Conservation (phyloP, 2,113 vertebrate genomes). For the Tachuris rubrigastra region DNA sequence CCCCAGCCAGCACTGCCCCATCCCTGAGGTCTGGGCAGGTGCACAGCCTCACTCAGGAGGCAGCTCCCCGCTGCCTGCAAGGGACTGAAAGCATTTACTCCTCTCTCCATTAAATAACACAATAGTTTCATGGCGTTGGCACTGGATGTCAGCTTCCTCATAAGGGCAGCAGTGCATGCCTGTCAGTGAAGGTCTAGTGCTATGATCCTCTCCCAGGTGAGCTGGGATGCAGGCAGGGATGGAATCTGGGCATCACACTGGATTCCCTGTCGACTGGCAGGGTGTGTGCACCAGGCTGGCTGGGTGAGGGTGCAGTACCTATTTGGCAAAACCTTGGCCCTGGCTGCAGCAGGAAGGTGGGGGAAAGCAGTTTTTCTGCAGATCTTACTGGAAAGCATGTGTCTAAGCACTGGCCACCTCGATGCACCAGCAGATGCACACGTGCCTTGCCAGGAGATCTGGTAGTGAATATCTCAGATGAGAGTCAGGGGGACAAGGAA, state of each 20-base stretch:
- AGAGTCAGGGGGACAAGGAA: neutral
- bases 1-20: neutral
- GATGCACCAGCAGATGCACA: neutral
- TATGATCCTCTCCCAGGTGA: neutral
- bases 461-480: neutral
- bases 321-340: neutral
- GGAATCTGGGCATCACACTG: fast-evolving
- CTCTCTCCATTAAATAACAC: neutral
- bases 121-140: neutral
- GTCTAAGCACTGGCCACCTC: neutral
- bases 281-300: neutral
- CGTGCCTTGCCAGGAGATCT: neutral
- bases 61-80: neutral
- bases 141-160: neutral
- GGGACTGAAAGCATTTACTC: neutral
- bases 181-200: neutral
- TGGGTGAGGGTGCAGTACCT: neutral
- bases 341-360: neutral
- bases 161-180: neutral
- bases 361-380: neutral
- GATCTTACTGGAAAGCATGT: neutral
- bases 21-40: neutral
- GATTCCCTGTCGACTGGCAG: neutral
- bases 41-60: neutral
- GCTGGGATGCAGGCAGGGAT: neutral